Conservation (phyloP, 2,797 vertebrate species). For the Cyclopterus lumpus region DNA sequence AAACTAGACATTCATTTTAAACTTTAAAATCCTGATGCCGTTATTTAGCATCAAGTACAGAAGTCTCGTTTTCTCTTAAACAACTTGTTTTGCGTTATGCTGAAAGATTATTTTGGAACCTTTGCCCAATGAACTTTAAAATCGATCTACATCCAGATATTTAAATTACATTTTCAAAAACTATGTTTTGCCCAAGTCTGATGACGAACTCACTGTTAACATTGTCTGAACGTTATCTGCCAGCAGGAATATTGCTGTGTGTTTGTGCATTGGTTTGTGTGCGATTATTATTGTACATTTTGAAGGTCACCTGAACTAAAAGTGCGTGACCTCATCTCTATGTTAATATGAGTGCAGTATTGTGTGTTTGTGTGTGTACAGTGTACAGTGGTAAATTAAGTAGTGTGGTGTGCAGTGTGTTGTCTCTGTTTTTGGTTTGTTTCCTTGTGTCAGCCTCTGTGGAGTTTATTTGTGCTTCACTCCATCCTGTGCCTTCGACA, state of each 20-base stretch:
- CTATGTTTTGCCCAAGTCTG: slow-evolving; percentile 62
- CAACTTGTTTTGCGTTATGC: not conserved
- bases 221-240: slow-evolving; percentile 74
- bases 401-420: slow-evolving; percentile 54
- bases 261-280: slow-evolving; percentile 54
- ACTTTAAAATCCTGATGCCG: too few species aligned
- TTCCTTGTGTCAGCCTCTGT: slow-evolving; percentile 46
- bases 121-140: not conserved
- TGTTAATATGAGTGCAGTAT: slow-evolving; percentile 39
- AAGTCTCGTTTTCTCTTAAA: not conserved
- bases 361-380: slow-evolving; percentile 38
- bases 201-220: slow-evolving; percentile 41
- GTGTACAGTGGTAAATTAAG: slow-evolving; percentile 40
- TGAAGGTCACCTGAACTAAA: slow-evolving; percentile 37
- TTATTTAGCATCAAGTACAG: not conserved
- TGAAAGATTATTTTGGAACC: not conserved
- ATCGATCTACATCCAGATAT: not conserved
- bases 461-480: slow-evolving; percentile 65
- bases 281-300: slow-evolving; percentile 39
- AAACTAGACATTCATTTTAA: not conserved
- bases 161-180: not conserved
- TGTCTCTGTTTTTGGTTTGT: not conserved
- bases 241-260: slow-evolving; percentile 61
- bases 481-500: slow-evolving; percentile 63
- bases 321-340: slow-evolving; percentile 52